Percentiles rank a stretch among this genome's conserved stretches.
These are phyloP conservation scores for Elgonia sp. DNA, from an alignment of 2,888 invertebrate genomes.

Conservation along the genomic window DNA sequence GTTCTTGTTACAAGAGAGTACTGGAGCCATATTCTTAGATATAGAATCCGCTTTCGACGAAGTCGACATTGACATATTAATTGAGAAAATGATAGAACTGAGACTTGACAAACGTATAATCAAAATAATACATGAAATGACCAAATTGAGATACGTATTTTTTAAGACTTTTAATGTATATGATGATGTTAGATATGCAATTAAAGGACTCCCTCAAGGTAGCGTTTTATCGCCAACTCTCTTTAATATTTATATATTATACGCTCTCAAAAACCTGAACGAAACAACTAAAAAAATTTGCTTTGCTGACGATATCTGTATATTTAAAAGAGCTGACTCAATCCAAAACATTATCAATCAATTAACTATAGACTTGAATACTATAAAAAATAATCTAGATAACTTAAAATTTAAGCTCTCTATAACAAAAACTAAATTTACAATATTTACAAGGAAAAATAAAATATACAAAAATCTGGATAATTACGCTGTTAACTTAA, in stretches of 20 bases:
- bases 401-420: slow-evolving; percentile 13
- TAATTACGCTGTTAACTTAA: too few relatives aligned
- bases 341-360: too few relatives aligned
- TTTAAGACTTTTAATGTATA: slow-evolving; percentile 9
- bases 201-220: slow-evolving; percentile 33
- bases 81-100: slow-evolving; percentile 2
- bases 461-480: too few relatives aligned
- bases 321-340: neutral
- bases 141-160: neutral
- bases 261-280: neutral
- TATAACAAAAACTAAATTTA: slow-evolving; percentile 26
- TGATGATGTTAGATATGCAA: neutral
- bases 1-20: neutral
- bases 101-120: slow-evolving; percentile 26
- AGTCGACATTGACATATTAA: slow-evolving; percentile 19
- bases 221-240: slow-evolving; percentile 40
- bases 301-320: slow-evolving; percentile 32
- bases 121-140: slow-evolving; percentile 19
- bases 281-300: neutral
- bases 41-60: slow-evolving; percentile 33
- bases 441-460: neutral
- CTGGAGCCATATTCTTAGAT: slow-evolving; percentile 16
- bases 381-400: too few relatives aligned
- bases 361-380: too few relatives aligned
- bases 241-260: slow-evolving; percentile 32